Conservation (phyloP, 35 echinoderm and acorn worm genomes). For the Antedon bifida region DNA sequence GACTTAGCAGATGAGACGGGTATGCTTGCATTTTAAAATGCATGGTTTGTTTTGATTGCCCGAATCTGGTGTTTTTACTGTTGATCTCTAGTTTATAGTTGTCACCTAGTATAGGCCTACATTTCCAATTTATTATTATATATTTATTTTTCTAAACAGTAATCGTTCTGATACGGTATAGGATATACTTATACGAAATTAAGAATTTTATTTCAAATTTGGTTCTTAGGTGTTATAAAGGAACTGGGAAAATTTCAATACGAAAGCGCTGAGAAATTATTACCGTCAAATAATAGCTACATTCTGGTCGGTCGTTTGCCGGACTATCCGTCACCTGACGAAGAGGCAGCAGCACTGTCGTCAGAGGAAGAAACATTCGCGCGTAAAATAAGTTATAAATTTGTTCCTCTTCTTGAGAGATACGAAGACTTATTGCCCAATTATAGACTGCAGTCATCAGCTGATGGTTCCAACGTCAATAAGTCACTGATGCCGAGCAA, state of each 20-base stretch:
- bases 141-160: no score
- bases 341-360: neutral
- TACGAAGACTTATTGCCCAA: conserved; percentile 8
- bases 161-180: no score
- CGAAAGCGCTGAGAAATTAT: conserved; percentile 20
- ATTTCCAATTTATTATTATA: no score
- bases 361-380: neutral
- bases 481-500: neutral
- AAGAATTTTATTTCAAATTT: neutral
- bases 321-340: neutral
- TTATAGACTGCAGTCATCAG: neutral
- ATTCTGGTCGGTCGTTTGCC: conserved; percentile 10
- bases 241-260: conserved; percentile 14
- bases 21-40: no score
- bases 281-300: conserved; percentile 12
- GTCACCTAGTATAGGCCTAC: no score
- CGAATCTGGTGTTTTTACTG: no score
- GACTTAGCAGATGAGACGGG: conserved; percentile 11
- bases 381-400: neutral
- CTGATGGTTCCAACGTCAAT: neutral
- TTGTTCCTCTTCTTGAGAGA: neutral
- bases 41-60: no score
- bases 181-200: no score
- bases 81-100: no score
- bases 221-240: conserved; percentile 24